phyloP scores from a whole-genome alignment of 2,797 vertebrate species.

The Pelobates cultripes region DNA sequence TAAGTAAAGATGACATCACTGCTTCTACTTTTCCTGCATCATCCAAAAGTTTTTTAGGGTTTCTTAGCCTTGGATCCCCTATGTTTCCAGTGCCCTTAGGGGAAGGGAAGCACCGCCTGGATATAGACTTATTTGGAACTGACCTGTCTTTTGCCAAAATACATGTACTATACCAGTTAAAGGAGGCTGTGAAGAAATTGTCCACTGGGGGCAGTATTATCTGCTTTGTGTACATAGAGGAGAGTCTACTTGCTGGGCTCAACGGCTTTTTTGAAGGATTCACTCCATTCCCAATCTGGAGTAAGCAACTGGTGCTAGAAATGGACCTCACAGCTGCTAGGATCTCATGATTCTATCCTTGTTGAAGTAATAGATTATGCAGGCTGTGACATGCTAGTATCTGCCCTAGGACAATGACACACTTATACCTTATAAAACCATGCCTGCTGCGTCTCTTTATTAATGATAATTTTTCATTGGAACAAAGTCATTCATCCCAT shows the following conservation, averaged over 20 bases:
- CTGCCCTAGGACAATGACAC: too few relatives aligned
- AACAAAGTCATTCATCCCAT: too few relatives aligned
- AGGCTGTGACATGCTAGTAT: too few relatives aligned
- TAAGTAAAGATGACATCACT: neutral
- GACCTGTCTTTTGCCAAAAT: slow-evolving; percentile 8
- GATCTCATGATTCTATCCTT: too few relatives aligned
- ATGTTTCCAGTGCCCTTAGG: too few relatives aligned
- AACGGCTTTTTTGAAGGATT: slow-evolving; percentile 7
- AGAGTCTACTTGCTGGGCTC: slow-evolving; percentile 12
- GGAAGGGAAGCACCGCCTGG: neutral
- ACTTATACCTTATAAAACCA: too few relatives aligned
- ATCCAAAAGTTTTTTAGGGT: too few relatives aligned
- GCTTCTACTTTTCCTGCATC: too few relatives aligned
- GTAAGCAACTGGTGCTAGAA: slow-evolving; percentile 30
- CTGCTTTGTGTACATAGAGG: slow-evolving; percentile 16
- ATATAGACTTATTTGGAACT: slow-evolving; percentile 43
- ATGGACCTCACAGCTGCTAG: slow-evolving; percentile 17
- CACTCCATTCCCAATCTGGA: neutral
- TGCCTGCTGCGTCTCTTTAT: too few relatives aligned
- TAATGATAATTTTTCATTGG: too few relatives aligned
- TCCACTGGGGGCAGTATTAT: slow-evolving; percentile 2
- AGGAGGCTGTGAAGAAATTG: neutral
- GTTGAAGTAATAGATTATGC: too few relatives aligned
- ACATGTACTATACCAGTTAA: slow-evolving; percentile 24
- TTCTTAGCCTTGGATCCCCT: too few relatives aligned